Percentiles rank a stretch among this genome's conserved stretches.
Conservation (phyloP, 2,797 vertebrate species). For the Chaenodraco wilsoni region DNA sequence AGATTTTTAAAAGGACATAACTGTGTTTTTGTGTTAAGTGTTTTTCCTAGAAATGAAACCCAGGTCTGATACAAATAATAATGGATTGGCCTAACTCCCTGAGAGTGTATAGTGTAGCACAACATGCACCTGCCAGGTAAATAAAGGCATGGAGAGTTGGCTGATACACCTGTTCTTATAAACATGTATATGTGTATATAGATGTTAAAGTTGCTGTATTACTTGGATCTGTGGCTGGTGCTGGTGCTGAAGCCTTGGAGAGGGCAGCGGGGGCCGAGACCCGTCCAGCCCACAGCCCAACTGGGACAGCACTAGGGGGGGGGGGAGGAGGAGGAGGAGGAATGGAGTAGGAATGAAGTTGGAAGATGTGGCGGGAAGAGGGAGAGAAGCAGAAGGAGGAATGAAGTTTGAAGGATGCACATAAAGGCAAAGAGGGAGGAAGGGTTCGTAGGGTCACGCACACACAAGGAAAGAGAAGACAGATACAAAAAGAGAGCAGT, state of each 20-base stretch:
- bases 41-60: neutral
- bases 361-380: slow-evolving; percentile 66
- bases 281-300: slow-evolving; percentile 97
- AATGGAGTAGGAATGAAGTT: too few relatives aligned
- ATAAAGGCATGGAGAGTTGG: slow-evolving; percentile 39
- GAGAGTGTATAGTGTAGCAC: slow-evolving; percentile 13
- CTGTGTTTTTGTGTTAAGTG: neutral
- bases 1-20: neutral
- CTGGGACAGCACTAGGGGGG: slow-evolving; percentile 95
- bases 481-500: slow-evolving; percentile 48
- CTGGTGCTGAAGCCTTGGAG: slow-evolving; percentile 96
- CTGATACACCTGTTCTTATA: slow-evolving; percentile 41
- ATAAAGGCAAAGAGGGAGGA: slow-evolving; percentile 46
- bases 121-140: slow-evolving; percentile 28
- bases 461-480: slow-evolving; percentile 61
- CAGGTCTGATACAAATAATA: slow-evolving; percentile 29
- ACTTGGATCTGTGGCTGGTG: slow-evolving; percentile 98
- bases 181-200: slow-evolving; percentile 68
- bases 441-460: neutral
- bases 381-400: slow-evolving; percentile 53
- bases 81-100: neutral
- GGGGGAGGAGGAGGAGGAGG: slow-evolving; percentile 63
- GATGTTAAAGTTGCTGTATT: slow-evolving; percentile 93
- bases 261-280: slow-evolving; percentile 93
- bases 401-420: slow-evolving; percentile 55